These are phyloP conservation scores for Cephus cinctus DNA, from an alignment of 1,140 invertebrate genomes.

Conservation along the genomic window DNA sequence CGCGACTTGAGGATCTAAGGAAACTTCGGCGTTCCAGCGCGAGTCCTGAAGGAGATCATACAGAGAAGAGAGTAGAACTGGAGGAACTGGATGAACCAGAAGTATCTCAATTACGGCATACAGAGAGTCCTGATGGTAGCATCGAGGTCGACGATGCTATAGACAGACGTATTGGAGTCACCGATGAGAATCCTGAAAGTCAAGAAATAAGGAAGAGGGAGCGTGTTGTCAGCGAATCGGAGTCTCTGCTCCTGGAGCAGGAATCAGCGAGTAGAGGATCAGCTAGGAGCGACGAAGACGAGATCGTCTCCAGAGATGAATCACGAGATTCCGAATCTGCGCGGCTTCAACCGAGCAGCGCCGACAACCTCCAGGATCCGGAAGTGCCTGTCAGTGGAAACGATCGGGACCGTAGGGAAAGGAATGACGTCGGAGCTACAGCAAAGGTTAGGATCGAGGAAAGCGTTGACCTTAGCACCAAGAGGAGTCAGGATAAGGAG, in stretches of 20 bases:
- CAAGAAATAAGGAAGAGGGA: conserved; percentile 32
- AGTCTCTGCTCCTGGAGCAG: conserved; percentile 38
- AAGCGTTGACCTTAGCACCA: conserved; percentile 49
- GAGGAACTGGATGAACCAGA: conserved; percentile 25
- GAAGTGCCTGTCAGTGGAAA: conserved; percentile 30
- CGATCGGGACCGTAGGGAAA: background rate
- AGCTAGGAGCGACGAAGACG: conserved; percentile 35
- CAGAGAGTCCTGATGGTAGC: conserved; percentile 49
- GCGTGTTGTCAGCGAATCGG: conserved; percentile 41
- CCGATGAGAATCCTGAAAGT: conserved; percentile 29
- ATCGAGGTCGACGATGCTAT: conserved; percentile 50
- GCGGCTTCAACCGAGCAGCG: conserved; percentile 41
- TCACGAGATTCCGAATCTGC: conserved; percentile 24
- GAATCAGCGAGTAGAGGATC: conserved; percentile 42
- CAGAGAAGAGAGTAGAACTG: conserved; percentile 35
- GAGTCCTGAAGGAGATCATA: conserved; percentile 39
- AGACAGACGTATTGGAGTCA: too few species aligned
- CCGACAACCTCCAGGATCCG: conserved; percentile 45
- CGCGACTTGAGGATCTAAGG: conserved; percentile 41
- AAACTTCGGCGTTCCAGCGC: conserved; percentile 37
- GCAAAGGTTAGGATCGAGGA: conserved; percentile 49
- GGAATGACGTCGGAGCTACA: too few species aligned
- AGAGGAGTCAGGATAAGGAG: conserved; percentile 45
- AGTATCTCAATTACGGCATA: conserved; percentile 21
- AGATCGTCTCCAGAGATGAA: conserved; percentile 26